These are phyloP conservation scores for Odontesthes bonariensis DNA, from an alignment of 2,113 vertebrate species.

Conservation along the genomic window DNA sequence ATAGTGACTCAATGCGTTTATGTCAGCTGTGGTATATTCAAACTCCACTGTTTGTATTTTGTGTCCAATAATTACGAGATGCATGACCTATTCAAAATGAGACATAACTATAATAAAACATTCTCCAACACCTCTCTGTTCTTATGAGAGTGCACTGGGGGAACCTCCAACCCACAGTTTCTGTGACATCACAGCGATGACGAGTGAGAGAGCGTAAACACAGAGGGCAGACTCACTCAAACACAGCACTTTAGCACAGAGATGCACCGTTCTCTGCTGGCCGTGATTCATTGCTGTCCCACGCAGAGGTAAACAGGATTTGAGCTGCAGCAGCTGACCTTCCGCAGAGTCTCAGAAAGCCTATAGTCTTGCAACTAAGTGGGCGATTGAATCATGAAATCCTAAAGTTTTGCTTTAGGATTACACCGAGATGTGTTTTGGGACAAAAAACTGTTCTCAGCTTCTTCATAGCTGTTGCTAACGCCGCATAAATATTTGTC, in stretches of 20 bases:
- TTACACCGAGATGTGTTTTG: background rate
- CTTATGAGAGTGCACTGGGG: background rate
- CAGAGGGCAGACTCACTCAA: slow-evolving; percentile 50
- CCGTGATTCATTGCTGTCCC: slow-evolving; percentile 55
- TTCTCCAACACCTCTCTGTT: background rate
- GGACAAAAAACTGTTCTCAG: background rate
- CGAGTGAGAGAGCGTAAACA: slow-evolving; percentile 64
- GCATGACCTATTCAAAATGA: slow-evolving; percentile 13
- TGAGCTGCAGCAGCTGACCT: slow-evolving; percentile 53
- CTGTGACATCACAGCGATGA: background rate
- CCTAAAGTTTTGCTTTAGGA: background rate
- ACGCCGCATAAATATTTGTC: background rate
- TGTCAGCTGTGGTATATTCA: slow-evolving; percentile 9
- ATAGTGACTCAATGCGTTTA: background rate
- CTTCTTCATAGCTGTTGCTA: background rate
- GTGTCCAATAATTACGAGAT: background rate
- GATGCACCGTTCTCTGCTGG: background rate
- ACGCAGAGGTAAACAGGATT: slow-evolving; percentile 55
- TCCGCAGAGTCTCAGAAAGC: background rate
- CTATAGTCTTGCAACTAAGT: background rate
- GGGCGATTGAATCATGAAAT: background rate
- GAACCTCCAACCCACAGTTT: background rate
- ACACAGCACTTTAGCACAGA: slow-evolving; percentile 29
- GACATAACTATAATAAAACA: slow-evolving; percentile 9
- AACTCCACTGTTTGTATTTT: background rate